Evolutionary conservation across 2,113 vertebrate genomes (phyloP), one percentile per base, ranked within the genome.

Genomic region (Cervus canadensis): DNA sequence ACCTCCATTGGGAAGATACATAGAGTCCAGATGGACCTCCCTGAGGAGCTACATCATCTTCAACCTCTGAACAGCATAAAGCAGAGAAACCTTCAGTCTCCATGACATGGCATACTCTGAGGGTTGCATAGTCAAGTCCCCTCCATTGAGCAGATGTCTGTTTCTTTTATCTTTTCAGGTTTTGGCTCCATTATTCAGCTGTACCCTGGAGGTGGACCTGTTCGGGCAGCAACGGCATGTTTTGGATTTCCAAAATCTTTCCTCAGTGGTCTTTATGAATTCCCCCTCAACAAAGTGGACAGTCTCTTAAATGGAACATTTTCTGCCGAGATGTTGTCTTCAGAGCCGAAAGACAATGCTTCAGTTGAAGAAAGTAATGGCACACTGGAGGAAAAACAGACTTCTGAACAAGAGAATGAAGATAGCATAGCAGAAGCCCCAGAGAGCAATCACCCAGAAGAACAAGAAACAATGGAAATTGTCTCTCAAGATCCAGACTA

Each of bases 101-200:
- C 7, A 12, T 54, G 45, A 40, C 8, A 33, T 74, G 26, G 33
- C 30, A n/a, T n/a, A 56, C 43, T 3, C 71, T 21, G 30, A 36
- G 40, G 12, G 5, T 67, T 83, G 12, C 15, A 8, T n/a, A 57
- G 79, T 89, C 76, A 23, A 36, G 28, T 28, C 8, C 0, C 26
- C 52, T 90, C 86, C 56, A 8, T 36, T 14, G 13, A 89, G n/a
- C 45, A 79, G 36, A 67, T 64, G 11, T 67, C 54, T 89, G 16
- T 76, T 86, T 95, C 40, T 97, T 92, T n/a, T 19, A 54, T 88
- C 92, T 88, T 7, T 93, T 0, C 95, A 99, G 99, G 99, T 96
- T 99, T 99, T 5, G 99, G 99, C 86, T 99, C 99, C 85, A 99
- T 99, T 98, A 99, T 99, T 98, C 99, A 99, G 98, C 99, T 99